phyloP scores from a whole-genome alignment of 2,113 vertebrate species.

The Mesocricetus auratus region DNA sequence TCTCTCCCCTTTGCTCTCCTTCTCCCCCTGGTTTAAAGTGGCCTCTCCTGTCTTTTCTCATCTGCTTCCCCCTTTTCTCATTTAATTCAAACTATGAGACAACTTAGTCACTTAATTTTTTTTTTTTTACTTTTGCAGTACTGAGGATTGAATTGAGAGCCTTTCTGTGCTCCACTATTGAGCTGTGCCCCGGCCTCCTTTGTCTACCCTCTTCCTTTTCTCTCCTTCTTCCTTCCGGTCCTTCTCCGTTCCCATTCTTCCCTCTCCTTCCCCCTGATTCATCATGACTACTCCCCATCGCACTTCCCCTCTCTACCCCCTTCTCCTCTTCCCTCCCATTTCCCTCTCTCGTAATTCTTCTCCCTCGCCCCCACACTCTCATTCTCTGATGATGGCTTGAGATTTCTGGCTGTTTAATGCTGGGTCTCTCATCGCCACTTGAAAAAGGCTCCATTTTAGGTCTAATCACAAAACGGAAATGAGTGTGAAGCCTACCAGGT shows the following conservation, averaged over 20 bases:
- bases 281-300: not conserved
- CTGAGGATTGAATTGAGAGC: not conserved
- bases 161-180: not conserved
- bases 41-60: not conserved
- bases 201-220: not conserved
- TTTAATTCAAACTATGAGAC: not conserved
- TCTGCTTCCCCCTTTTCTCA: not conserved
- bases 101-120: not conserved
- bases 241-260: fast-evolving
- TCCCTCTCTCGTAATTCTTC: not conserved
- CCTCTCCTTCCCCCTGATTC: not conserved
- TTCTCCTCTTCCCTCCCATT: not conserved
- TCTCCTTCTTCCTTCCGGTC: not conserved
- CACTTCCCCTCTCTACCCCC: too few relatives aligned
- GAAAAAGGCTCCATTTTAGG: not conserved
- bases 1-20: not conserved
- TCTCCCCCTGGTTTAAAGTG: not conserved
- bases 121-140: not conserved
- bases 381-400: constrained; percentile 16
- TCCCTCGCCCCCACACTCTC: not conserved
- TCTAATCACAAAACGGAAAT: constrained; percentile 54
- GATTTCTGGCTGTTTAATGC: not conserved
- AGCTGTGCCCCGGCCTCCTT: not conserved
- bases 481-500: constrained; percentile 42
- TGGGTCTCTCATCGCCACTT: not conserved